phyloP scores from a whole-genome alignment of 2,888 invertebrate genomes.

The Acrobasis repandana region DNA sequence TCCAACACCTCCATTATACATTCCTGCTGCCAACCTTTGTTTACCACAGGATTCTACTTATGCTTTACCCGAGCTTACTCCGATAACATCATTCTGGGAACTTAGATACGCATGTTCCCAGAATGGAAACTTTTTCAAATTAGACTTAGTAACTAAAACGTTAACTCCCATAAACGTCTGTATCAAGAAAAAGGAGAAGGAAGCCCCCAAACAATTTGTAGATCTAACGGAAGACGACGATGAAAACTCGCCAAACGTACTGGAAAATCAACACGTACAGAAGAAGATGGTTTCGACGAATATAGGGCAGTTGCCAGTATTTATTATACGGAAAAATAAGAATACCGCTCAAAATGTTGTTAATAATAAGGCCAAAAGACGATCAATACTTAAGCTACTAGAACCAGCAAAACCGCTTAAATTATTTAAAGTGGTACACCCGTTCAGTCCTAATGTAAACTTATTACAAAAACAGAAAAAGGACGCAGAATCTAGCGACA shows the following conservation, averaged over 20 bases:
- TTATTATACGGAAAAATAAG: slow-evolving; percentile 1
- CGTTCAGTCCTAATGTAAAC: slow-evolving; percentile 4
- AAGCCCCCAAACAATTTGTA: slow-evolving; percentile 37
- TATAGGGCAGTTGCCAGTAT: background rate
- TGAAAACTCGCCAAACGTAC: slow-evolving; percentile 13
- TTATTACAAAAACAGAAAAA: slow-evolving; percentile 32
- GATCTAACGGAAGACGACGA: slow-evolving; percentile 63
- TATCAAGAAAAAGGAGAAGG: slow-evolving; percentile 47
- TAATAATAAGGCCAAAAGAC: background rate
- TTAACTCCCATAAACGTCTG: slow-evolving; percentile 61
- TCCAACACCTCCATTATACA: background rate
- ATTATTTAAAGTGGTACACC: slow-evolving; percentile 41
- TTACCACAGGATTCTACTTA: background rate
- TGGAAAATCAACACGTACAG: too few species aligned
- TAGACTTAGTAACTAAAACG: slow-evolving; percentile 54
- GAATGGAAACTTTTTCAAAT: slow-evolving; percentile 59
- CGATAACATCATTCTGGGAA: slow-evolving; percentile 56
- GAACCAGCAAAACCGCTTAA: slow-evolving; percentile 43
- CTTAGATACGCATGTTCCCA: slow-evolving; percentile 58
- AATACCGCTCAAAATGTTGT: background rate
- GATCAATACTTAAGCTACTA: background rate
- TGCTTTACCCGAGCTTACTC: slow-evolving; percentile 36
- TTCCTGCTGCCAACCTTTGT: background rate
- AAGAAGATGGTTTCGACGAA: background rate
- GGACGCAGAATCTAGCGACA: background rate